Percentiles rank a stretch among this genome's conserved stretches.
Evolutionary conservation across 2,797 vertebrate species (phyloP).

Genomic region (Agapornis canus): DNA sequence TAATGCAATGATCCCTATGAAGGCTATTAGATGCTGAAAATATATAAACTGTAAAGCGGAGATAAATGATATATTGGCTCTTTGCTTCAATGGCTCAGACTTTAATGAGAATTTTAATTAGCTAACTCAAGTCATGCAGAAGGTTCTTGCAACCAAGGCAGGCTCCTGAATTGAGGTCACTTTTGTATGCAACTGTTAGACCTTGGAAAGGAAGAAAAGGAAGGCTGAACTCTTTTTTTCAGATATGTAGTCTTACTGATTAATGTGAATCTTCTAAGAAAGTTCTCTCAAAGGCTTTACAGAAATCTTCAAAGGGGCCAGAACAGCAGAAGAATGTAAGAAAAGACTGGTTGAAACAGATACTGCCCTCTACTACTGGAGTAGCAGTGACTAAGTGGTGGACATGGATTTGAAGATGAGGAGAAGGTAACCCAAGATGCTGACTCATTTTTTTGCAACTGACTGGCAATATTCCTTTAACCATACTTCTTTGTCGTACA

Average conservation of each 20-base stretch:
- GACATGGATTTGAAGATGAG: not conserved
- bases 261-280: not conserved
- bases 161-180: not conserved
- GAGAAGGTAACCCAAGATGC: not conserved
- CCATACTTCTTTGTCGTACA: not conserved
- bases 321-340: not conserved
- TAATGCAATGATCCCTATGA: constrained; percentile 19
- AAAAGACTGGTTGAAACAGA: not conserved
- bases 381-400: not conserved
- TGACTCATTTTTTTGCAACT: not conserved
- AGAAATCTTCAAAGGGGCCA: not conserved
- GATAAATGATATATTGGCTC: constrained; percentile 32
- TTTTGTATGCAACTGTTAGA: not conserved
- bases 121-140: constrained; percentile 37
- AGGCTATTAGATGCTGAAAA: constrained; percentile 33
- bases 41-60: constrained; percentile 2
- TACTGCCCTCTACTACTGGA: not conserved
- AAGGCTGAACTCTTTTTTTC: not conserved
- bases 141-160: not conserved
- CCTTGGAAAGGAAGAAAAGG: not conserved
- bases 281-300: not conserved
- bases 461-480: not conserved
- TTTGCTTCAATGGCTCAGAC: constrained; percentile 28
- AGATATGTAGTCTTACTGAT: not conserved
- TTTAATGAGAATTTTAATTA: constrained; percentile 60